Evolutionary conservation across 2,888 invertebrate genomes (phyloP), one percentile per base, ranked within the genome.

Genomic region (Cosmorhoe ocellata): DNA sequence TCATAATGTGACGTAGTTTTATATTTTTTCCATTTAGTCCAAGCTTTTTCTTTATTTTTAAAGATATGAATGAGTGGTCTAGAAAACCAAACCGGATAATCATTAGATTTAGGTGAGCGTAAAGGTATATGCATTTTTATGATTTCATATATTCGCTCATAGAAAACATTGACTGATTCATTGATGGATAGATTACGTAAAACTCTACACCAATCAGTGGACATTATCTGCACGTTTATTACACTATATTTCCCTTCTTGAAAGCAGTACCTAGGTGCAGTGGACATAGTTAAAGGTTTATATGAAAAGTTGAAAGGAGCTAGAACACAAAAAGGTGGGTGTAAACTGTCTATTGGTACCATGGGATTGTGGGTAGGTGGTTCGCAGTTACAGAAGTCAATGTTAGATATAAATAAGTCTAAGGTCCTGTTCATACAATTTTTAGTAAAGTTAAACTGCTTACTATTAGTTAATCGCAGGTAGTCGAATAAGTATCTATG

Each of bases 401-500:
- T 14, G 6, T 39, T 39, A n/a, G 30, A 39, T 24, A 39, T 30
- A 30, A 39, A 39, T 18, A 39, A 12, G 24, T 39, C 30, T 18
- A 39, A 39, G n/a, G 30, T 28, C 0, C 39, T 1, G 9, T 39
- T n/a, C 30, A 39, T 10, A 18, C 10, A 4, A 10, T 39, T 39
- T 39, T 39, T 39, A 14, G 18, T 14, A 10, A 2, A 39, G 6
- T 39, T 39, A 30, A 39, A 39, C 14, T 39, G 39, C 14, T 30
- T 39, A 18, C 39, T n/a, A 30, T 10, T 11, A 5, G 7, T 30
- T 39, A n/a, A 24, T 2, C 12, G 22, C 6, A 37, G 2, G 6
- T 24, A 37, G 11, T 37, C 24, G 4, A 37, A 24, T 11, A 37
- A 11, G 8, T 24, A 37, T 24, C 6, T 37, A 7, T 37, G 24